Evolutionary conservation across 2,797 vertebrate genomes (phyloP).

Genomic region (Urocyon cinereoargenteus): DNA sequence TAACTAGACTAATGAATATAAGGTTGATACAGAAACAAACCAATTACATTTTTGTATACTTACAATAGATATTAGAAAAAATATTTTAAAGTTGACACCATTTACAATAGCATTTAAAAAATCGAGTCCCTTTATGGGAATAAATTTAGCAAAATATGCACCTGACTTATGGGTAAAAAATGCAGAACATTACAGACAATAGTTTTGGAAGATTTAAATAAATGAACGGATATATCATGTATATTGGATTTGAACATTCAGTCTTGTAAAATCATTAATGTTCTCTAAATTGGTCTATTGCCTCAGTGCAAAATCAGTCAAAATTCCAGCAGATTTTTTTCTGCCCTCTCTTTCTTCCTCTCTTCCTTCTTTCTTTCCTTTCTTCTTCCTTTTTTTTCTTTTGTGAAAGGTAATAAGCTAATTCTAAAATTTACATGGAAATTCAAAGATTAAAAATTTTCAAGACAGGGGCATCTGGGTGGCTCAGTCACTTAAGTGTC

Average conservation of each 20-base stretch:
- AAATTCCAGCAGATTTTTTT: not conserved
- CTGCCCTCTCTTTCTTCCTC: not conserved
- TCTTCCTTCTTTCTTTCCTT: not conserved
- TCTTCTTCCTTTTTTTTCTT: not conserved
- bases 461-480: not conserved
- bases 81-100: not conserved
- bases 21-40: not conserved
- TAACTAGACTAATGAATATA: not conserved
- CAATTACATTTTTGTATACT: not conserved
- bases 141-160: slow-evolving; percentile 43
- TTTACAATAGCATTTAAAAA: slow-evolving; percentile 48
- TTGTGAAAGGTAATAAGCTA: slow-evolving; percentile 8
- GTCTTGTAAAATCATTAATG: not conserved
- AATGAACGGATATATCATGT: not conserved
- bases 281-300: not conserved
- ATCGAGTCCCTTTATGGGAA: not conserved
- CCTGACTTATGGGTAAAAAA: not conserved
- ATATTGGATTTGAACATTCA: slow-evolving; percentile 2
- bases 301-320: not conserved
- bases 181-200: slow-evolving; percentile 13
- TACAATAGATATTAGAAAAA: slow-evolving; percentile 25
- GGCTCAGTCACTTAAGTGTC: not conserved
- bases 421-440: slow-evolving; percentile 41
- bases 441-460: not conserved
- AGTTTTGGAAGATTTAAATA: slow-evolving; percentile 23